phyloP scores from a whole-genome alignment of 1,140 invertebrate species.

The Hylyphantes graminicola region DNA sequence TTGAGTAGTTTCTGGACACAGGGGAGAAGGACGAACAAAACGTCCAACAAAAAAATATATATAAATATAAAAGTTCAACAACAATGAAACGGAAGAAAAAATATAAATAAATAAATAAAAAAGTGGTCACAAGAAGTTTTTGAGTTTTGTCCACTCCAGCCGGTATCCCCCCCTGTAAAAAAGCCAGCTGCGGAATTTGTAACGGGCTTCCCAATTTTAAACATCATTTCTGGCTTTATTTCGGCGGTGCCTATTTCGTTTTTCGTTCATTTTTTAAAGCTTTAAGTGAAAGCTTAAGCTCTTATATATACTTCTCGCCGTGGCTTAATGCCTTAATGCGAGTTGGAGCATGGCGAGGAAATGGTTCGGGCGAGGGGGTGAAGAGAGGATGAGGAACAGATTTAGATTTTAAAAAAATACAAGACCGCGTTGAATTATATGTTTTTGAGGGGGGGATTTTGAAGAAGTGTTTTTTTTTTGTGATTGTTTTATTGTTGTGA shows the following conservation, averaged over 20 bases:
- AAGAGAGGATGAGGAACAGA: neutral
- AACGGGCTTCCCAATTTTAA: conserved; percentile 61
- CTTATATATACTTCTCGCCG: conserved; percentile 57
- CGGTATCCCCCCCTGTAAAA: neutral
- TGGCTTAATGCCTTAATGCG: conserved; percentile 55
- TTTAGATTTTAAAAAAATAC: neutral
- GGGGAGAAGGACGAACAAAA: conserved; percentile 13
- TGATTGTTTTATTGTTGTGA: too few relatives aligned
- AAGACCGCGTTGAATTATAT: conserved; percentile 10
- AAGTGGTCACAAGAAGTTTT: conserved; percentile 41
- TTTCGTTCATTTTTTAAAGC: conserved; percentile 36
- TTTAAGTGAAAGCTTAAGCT: conserved; percentile 59
- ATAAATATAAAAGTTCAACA: conserved; percentile 48
- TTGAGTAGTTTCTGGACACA: conserved; percentile 24
- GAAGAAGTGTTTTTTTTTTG: too few relatives aligned
- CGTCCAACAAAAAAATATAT: conserved; percentile 29
- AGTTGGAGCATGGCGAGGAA: conserved; percentile 35
- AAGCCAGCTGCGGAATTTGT: conserved; percentile 57
- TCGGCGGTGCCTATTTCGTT: conserved; percentile 19
- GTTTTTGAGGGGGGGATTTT: neutral
- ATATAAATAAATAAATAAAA: conserved; percentile 8
- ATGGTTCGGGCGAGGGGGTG: neutral
- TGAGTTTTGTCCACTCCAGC: conserved; percentile 55
- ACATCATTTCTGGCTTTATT: conserved; percentile 59
- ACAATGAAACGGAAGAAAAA: neutral